A percentile compares a stretch with the other conserved stretches of the same genome.
Evolutionary conservation across 2,113 vertebrate genomes (phyloP).

Genomic region (Grus americana): DNA sequence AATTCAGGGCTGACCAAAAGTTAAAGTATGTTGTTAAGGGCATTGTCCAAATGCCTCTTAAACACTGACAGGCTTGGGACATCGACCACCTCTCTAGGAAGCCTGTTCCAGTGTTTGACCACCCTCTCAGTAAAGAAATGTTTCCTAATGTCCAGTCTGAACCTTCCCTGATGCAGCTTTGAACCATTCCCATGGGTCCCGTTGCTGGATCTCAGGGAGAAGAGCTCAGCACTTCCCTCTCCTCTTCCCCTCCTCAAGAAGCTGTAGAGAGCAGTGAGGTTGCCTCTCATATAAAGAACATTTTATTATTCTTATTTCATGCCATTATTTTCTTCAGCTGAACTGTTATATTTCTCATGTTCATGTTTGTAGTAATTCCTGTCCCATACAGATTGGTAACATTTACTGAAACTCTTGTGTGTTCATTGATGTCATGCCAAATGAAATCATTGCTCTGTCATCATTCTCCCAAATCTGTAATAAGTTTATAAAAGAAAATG

Average conservation of each 20-base stretch:
- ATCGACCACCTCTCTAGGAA: neutral
- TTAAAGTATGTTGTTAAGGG: neutral
- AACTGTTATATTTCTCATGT: neutral
- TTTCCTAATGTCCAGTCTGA: neutral
- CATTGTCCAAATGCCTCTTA: neutral
- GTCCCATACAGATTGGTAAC: neutral
- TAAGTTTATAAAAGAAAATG: neutral
- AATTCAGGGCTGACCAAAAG: neutral
- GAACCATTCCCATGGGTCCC: neutral
- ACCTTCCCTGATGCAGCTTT: neutral
- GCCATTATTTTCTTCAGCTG: neutral
- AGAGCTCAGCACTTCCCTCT: neutral
- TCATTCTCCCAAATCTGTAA: neutral
- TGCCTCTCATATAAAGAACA: neutral
- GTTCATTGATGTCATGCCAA: slow-evolving; percentile 33
- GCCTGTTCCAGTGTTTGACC: neutral
- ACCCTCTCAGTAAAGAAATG: neutral
- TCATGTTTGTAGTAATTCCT: neutral
- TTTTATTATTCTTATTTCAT: neutral
- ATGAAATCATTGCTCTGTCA: slow-evolving; percentile 44
- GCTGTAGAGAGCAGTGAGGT: neutral
- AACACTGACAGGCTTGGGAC: neutral
- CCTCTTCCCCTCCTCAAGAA: neutral
- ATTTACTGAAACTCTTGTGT: neutral
- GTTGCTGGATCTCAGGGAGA: neutral